Conservation (phyloP, 2,113 vertebrate species). For the Shinisaurus crocodilurus region DNA sequence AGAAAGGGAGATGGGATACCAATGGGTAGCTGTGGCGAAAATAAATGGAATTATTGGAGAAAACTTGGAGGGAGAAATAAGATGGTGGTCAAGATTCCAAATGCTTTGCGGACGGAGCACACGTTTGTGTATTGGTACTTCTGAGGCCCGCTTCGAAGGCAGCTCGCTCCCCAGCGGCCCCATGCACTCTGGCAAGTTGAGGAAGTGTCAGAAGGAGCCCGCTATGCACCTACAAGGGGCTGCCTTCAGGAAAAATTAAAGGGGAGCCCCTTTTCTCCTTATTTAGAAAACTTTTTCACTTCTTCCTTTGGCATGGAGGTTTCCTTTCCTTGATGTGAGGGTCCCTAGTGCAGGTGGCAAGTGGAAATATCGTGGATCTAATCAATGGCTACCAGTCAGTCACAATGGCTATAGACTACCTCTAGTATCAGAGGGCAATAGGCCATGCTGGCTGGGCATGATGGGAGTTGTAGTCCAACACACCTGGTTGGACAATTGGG, state of each 20-base stretch:
- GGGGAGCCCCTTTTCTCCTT: too few species aligned
- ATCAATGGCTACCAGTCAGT: background rate
- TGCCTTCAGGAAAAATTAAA: background rate
- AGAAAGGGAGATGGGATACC: constrained; percentile 66
- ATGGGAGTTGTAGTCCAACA: too few species aligned
- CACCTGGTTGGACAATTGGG: too few species aligned
- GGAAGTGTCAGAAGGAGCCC: background rate
- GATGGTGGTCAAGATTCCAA: constrained; percentile 10
- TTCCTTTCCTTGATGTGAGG: background rate
- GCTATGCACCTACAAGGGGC: background rate
- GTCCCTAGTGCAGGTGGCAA: background rate
- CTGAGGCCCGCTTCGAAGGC: constrained; percentile 5
- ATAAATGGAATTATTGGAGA: constrained; percentile 63
- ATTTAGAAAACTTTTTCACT: background rate
- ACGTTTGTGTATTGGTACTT: background rate
- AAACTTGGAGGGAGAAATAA: constrained; percentile 46
- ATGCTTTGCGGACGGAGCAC: background rate
- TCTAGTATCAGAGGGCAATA: background rate
- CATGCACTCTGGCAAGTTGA: background rate
- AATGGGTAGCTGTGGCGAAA: constrained; percentile 60
- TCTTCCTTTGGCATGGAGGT: background rate
- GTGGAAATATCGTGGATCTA: background rate
- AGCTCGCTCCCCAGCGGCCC: too few species aligned
- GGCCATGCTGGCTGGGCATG: too few species aligned
- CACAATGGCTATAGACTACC: too few species aligned